Evolutionary conservation across 2,888 invertebrate species (phyloP).

Genomic region (Idaea biselata): DNA sequence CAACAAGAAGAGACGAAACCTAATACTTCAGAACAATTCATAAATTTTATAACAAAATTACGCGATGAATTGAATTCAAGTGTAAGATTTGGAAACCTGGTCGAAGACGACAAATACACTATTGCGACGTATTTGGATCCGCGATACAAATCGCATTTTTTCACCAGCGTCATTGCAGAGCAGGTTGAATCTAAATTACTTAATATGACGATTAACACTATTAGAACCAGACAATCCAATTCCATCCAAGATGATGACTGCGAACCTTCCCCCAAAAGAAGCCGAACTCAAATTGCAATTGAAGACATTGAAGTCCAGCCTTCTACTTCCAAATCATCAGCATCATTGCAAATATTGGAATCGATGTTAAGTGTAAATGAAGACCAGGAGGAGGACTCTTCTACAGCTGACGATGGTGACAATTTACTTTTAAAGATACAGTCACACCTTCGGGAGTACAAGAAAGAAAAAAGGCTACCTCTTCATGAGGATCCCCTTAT

Average conservation of each 20-base stretch:
- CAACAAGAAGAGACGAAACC: too few species aligned
- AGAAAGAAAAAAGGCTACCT: constrained; percentile 24
- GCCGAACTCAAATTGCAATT: constrained; percentile 25
- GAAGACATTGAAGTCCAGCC: constrained; percentile 18
- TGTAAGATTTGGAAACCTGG: too few species aligned
- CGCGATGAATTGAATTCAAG: too few species aligned
- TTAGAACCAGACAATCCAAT: constrained; percentile 24
- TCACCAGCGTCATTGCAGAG: too few species aligned
- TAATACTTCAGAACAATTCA: too few species aligned
- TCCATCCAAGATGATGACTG: constrained; percentile 21
- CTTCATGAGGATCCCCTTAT: constrained; percentile 25
- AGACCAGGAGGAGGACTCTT: constrained; percentile 25
- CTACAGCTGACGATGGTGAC: constrained; percentile 23
- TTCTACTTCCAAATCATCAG: constrained; percentile 21
- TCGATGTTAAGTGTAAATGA: constrained; percentile 25
- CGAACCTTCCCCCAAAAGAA: constrained; percentile 22
- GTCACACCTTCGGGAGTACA: constrained; percentile 23
- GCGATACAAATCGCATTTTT: too few species aligned
- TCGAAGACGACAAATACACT: too few species aligned
- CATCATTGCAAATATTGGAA: constrained; percentile 24
- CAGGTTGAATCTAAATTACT: constrained; percentile 27
- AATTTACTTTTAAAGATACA: constrained; percentile 19
- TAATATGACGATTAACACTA: constrained; percentile 25
- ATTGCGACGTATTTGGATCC: too few species aligned
- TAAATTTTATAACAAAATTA: too few species aligned